Base-by-base conservation (phyloP, 2,797 vertebrate genomes). In the Peromyscus nudipes region DNA sequence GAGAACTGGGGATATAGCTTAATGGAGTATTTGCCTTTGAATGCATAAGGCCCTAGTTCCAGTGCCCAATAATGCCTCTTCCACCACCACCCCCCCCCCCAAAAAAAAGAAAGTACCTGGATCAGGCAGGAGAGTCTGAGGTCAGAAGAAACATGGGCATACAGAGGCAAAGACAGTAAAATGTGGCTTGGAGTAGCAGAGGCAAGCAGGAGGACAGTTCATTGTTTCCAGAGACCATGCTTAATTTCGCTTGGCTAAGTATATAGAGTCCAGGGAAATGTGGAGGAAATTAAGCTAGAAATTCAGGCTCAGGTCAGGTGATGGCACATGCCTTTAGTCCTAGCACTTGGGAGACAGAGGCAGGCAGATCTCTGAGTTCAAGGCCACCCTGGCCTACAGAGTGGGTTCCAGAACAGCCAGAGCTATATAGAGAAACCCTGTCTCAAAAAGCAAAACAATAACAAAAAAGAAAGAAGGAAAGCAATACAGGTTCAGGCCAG, bases 181-280 rank as follows among this genome's bases (percentile, higher is more conserved):
- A 25, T 89, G 40, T 34, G 46, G 46, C 43, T 76, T 77, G 73
- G n/a, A 94, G 60, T 52, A 73, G 46, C 67, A 87, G 85, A 76
- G 49, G 64, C 81, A 95, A 60, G 19, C 43, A 95, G 34, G 43
- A 57, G 17, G 31, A 73, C 87, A 77, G 27, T 37, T 81, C 29
- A 60, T 87, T 93, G 69, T 96, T 91, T 96, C 93, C 77, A 93
- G 85, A 96, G 83, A 91, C 21, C n/a, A n/a, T 6, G 4, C n/a
- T 31, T 84, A 85, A 49, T 80, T 95, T 95, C 79, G 46, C 55
- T 96, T 91, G 43, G 57, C 57, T 89, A 89, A 89, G 69, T 52
- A 27, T 89, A 60, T n/a, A 84, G 10, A 43, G 46, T 79, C 34
- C n/a, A 83, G n/a, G 83, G 69, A 25, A 90, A 96, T 95, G 37